Evolutionary conservation across 2,113 vertebrate genomes (phyloP).

Genomic region (Panthera tigris): DNA sequence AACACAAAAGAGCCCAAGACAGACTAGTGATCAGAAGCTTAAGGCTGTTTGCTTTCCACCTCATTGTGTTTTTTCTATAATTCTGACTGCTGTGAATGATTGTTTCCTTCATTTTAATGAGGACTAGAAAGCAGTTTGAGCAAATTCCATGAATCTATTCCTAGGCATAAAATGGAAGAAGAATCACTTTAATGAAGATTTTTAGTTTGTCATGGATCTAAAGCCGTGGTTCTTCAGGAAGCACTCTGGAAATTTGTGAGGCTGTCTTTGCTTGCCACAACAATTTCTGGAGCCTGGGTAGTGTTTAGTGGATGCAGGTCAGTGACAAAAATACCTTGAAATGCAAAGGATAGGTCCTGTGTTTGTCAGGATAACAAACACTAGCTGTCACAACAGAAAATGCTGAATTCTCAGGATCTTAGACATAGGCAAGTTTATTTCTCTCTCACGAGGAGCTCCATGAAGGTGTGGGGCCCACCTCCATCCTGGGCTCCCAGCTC

Average conservation of each 20-base stretch:
- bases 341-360: not conserved
- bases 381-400: not conserved
- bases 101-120: not conserved
- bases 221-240: not conserved
- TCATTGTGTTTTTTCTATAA: not conserved
- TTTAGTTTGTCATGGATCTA: not conserved
- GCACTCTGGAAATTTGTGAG: not conserved
- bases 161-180: not conserved
- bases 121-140: not conserved
- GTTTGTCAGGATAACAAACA: not conserved
- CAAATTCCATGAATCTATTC: not conserved
- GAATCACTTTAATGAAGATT: not conserved
- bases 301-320: not conserved
- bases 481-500: not conserved
- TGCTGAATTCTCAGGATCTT: not conserved
- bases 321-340: not conserved
- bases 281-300: not conserved
- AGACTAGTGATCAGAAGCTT: rapidly evolving
- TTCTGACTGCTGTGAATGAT: not conserved
- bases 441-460: too few relatives aligned
- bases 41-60: not conserved
- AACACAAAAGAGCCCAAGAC: not conserved
- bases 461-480: not conserved
- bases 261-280: not conserved
- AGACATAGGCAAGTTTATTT: not conserved